phyloP scores from a whole-genome alignment of 2,797 vertebrate species.

The Ctenochaetus hawaiiensis region DNA sequence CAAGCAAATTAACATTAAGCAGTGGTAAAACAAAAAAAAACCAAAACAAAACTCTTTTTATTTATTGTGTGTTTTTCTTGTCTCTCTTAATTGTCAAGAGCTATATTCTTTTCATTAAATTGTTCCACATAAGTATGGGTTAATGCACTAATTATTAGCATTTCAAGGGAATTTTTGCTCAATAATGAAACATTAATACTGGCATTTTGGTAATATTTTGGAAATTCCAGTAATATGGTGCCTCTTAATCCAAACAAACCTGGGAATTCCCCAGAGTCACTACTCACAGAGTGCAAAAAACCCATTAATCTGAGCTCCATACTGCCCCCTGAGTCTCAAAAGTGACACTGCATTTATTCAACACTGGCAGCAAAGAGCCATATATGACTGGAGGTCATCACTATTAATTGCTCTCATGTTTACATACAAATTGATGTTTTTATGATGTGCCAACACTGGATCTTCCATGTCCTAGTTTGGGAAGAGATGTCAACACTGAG shows the following conservation, averaged over 20 bases:
- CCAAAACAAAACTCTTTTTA: too few species aligned
- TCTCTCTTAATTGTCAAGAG: background rate
- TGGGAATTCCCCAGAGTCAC: conserved; percentile 48
- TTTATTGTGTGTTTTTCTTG: background rate
- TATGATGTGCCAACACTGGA: conserved; percentile 1
- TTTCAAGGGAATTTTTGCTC: background rate
- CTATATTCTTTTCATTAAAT: background rate
- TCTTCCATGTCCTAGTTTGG: conserved; percentile 31
- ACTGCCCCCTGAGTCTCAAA: conserved; percentile 34
- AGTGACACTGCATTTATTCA: background rate
- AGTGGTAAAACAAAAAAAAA: background rate
- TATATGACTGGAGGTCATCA: background rate
- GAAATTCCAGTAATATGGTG: conserved; percentile 39
- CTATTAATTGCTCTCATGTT: background rate
- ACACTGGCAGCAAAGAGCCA: background rate
- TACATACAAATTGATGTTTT: conserved; percentile 21
- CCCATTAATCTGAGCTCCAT: conserved; percentile 5
- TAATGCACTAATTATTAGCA: background rate
- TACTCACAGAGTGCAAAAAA: background rate
- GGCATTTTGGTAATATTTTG: background rate
- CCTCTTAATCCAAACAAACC: background rate
- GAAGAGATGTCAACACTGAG: conserved; percentile 6
- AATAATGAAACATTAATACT: background rate
- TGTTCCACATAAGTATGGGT: background rate
- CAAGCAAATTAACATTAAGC: background rate